Percentiles rank a stretch among this genome's conserved stretches.
These are phyloP conservation scores for Epsilonema sp. DNA, from an alignment of 2,888 invertebrate species.

Conservation along the genomic window DNA sequence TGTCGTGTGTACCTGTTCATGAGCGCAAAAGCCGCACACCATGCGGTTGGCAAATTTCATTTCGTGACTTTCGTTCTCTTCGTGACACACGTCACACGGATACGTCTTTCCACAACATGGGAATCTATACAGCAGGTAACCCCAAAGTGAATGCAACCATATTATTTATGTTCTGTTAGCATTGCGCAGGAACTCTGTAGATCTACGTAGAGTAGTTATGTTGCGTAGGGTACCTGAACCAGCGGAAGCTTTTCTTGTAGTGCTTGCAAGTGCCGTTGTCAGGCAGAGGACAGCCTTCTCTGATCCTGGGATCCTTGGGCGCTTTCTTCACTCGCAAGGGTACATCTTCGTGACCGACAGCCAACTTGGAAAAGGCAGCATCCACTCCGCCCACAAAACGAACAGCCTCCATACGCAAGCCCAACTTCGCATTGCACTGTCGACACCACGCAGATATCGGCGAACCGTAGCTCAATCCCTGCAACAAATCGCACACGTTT, in stretches of 20 bases:
- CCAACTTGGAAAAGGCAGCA: background rate
- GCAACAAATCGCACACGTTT: too few relatives aligned
- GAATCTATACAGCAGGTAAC: slow-evolving; percentile 31
- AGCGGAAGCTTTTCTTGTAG: slow-evolving; percentile 35
- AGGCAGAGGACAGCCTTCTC: slow-evolving; percentile 32
- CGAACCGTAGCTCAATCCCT: slow-evolving; percentile 30
- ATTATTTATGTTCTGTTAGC: background rate
- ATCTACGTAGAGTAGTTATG: background rate
- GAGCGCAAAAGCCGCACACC: slow-evolving; percentile 35
- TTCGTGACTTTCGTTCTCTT: slow-evolving; percentile 31
- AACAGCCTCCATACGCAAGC: slow-evolving; percentile 23
- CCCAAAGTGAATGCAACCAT: too few relatives aligned
- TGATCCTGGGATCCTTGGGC: slow-evolving; percentile 30
- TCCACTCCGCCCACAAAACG: slow-evolving; percentile 8
- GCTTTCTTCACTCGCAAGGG: too few relatives aligned
- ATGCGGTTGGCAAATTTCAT: slow-evolving; percentile 33
- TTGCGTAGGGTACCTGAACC: slow-evolving; percentile 34
- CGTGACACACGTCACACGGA: slow-evolving; percentile 34
- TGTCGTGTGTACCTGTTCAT: slow-evolving; percentile 37
- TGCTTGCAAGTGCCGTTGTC: slow-evolving; percentile 34
- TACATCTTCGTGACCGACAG: too few relatives aligned
- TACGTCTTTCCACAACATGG: slow-evolving; percentile 35
- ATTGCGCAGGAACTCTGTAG: background rate
- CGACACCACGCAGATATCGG: slow-evolving; percentile 29
- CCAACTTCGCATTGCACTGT: slow-evolving; percentile 30